Conservation (phyloP, 1,140 invertebrate species). For the Muscidifurax raptorellus region DNA sequence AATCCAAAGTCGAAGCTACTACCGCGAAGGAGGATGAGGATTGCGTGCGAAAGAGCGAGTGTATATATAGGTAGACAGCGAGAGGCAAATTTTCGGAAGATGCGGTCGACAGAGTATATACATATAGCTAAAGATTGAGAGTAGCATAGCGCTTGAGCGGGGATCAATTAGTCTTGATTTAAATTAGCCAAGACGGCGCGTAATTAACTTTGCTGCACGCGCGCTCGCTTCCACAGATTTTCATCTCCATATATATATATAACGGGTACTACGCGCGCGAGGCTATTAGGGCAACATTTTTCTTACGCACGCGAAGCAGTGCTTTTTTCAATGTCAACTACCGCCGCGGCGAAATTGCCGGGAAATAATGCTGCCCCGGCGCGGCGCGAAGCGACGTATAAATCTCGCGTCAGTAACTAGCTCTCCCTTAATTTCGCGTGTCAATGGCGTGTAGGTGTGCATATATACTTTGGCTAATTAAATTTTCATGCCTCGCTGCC, state of each 20-base stretch:
- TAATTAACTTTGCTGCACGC: constrained; percentile 68
- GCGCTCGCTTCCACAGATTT: too few species aligned
- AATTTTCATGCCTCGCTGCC: neutral
- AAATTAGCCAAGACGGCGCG: constrained; percentile 66
- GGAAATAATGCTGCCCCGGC: neutral
- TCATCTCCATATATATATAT: neutral
- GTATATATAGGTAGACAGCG: too few species aligned
- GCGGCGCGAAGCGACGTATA: neutral
- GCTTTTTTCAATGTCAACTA: neutral
- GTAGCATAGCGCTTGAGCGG: constrained; percentile 34
- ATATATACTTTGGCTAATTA: neutral
- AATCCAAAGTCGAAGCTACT: constrained; percentile 52
- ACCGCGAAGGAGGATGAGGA: neutral
- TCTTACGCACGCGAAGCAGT: neutral
- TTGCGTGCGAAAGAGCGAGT: constrained; percentile 30
- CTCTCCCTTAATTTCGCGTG: neutral
- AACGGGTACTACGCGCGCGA: neutral
- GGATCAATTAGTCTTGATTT: constrained; percentile 73
- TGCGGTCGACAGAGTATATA: constrained; percentile 20
- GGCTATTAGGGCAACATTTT: neutral
- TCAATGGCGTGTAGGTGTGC: neutral
- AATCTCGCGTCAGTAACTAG: neutral
- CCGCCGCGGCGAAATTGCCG: neutral
- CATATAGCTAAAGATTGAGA: neutral
- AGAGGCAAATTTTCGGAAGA: neutral